Evolutionary conservation across 1,140 invertebrate species (phyloP), one percentile per base, ranked within the genome.

Genomic region (Cydia pomonella): DNA sequence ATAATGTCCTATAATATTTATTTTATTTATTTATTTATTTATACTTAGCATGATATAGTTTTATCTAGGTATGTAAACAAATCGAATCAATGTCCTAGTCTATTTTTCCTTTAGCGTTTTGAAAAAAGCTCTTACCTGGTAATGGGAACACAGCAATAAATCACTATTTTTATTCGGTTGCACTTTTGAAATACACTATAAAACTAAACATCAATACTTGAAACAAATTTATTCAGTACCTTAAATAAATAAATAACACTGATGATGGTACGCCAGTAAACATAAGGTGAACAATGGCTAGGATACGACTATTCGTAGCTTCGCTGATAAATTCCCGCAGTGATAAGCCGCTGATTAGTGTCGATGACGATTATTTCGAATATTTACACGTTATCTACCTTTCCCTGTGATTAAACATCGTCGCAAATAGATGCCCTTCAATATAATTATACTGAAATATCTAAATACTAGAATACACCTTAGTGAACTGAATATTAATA

Each of bases 301-400:
- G 18, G 47, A n/a, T 7, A 50, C 10, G 63, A 33, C 63, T 66
- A 66, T 33, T 33, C 29, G 29, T 16, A 27, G 64, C 64, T 38
- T 66, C 16, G 64, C 18, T 69, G 64, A 69, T 69, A 69, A 69
- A 69, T 69, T 21, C 64, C 27, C 16, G 16, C n/a, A 69, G 64
- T 69, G 64, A 69, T 69, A 69, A 69, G 63, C 64, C 29, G 41
- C 64, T 69, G 64, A 38, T 69, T 69, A 38, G 3, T 59, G 64
- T 69, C n/a, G 29, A 69, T 69, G 64, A 38, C 64, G 64, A 69
- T 69, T 69, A 69, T 69, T 69, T 69, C n/a, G 41, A 69, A 38
- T 69, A 38, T 38, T 33, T 13, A 69, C 16, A 6, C 29, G 64
- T 33, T 33, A 69, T 69, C 25, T 18, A 33, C n/a, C 23, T 29